Conservation (phyloP, 2,888 invertebrate species). For the Morpho deidamia region DNA sequence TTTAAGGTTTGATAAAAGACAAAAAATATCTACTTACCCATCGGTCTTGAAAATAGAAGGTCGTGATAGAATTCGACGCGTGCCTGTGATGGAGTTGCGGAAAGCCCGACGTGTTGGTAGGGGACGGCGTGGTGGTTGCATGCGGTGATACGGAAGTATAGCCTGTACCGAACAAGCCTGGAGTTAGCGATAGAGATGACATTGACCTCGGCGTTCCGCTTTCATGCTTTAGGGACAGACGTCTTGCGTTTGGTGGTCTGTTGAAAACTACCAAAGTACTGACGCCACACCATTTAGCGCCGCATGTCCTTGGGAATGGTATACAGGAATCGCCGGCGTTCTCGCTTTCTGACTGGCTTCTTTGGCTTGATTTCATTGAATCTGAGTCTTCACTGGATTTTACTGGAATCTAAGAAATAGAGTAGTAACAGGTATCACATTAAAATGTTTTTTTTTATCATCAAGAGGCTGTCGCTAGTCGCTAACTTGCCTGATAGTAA, state of each 20-base stretch:
- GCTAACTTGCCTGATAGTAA: no score
- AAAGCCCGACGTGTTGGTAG: slow-evolving; percentile 68
- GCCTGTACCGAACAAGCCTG: slow-evolving; percentile 54
- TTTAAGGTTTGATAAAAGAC: no score
- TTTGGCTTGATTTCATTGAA: slow-evolving; percentile 67
- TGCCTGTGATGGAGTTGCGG: slow-evolving; percentile 71
- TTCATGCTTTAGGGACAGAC: slow-evolving; percentile 83
- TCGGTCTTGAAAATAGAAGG: slow-evolving; percentile 89
- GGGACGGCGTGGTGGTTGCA: slow-evolving; percentile 72
- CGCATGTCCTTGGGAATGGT: slow-evolving; percentile 96
- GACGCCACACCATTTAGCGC: slow-evolving; percentile 94
- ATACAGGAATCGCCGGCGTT: slow-evolving; percentile 87
- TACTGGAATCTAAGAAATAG: slow-evolving; percentile 63
- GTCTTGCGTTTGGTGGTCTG: slow-evolving; percentile 82
- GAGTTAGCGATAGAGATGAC: slow-evolving; percentile 62
- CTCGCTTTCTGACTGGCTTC: slow-evolving; percentile 70
- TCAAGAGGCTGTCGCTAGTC: no score
- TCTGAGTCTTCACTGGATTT: slow-evolving; percentile 75
- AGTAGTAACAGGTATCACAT: no score
- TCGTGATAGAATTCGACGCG: slow-evolving; percentile 81
- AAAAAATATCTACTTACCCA: slow-evolving; percentile 65
- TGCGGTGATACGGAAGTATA: slow-evolving; percentile 67
- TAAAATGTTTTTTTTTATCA: no score
- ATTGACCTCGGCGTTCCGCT: slow-evolving; percentile 84
- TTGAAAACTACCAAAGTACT: slow-evolving; percentile 93